A percentile compares a stretch with the other conserved stretches of the same genome.
Evolutionary conservation across 2,888 invertebrate genomes (phyloP).

Genomic region (Leistus spinibarbis): DNA sequence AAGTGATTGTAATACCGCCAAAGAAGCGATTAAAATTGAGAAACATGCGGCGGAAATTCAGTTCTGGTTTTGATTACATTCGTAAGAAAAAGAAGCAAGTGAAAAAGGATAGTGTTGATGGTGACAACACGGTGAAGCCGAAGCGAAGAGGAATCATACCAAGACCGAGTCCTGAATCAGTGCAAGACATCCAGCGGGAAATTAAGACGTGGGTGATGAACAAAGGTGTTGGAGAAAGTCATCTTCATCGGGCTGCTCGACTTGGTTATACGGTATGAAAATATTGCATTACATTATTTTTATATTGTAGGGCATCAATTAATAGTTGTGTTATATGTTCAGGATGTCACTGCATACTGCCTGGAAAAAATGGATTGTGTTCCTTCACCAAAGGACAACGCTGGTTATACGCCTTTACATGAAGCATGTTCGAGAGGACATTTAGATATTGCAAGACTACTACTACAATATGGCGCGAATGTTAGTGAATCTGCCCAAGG

Average conservation of each 20-base stretch:
- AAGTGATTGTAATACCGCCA: conserved; percentile 20
- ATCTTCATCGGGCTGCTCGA: conserved; percentile 89
- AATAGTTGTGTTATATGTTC: conserved; percentile 39
- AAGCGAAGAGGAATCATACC: conserved; percentile 57
- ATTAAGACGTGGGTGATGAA: conserved; percentile 92
- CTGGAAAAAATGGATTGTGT: conserved; percentile 82
- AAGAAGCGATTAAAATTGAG: conserved; percentile 68
- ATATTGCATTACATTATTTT: conserved; percentile 44
- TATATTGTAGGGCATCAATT: background rate
- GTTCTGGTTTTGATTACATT: conserved; percentile 88
- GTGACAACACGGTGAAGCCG: conserved; percentile 55
- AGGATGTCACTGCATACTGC: conserved; percentile 91
- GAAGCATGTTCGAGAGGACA: conserved; percentile 91
- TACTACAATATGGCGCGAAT: conserved; percentile 88
- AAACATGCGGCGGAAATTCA: conserved; percentile 75
- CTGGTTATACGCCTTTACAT: conserved; percentile 91
- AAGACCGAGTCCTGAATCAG: conserved; percentile 68
- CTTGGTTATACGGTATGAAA: conserved; percentile 85
- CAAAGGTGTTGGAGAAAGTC: conserved; percentile 92
- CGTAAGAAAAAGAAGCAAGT: conserved; percentile 83
- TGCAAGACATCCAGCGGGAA: conserved; percentile 81
- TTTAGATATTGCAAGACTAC: conserved; percentile 80
- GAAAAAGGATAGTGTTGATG: conserved; percentile 61
- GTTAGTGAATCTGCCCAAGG: conserved; percentile 91
- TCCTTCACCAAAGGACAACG: conserved; percentile 89